A percentile compares a stretch with the other conserved stretches of the same genome.
Conservation (phyloP, 2,888 invertebrate species). For the Dinocampus coccinellae region DNA sequence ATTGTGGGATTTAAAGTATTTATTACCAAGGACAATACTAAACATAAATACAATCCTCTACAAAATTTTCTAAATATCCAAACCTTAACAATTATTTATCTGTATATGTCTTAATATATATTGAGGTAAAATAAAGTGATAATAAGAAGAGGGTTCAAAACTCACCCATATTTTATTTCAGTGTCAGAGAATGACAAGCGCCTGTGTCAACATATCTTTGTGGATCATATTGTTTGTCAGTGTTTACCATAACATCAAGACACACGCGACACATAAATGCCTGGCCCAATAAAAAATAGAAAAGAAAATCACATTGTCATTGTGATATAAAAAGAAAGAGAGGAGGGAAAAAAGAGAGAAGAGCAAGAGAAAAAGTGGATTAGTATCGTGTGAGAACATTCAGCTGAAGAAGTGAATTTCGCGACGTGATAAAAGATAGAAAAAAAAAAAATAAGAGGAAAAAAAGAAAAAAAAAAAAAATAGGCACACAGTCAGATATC, state of each 20-base stretch:
- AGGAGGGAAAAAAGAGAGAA: background rate
- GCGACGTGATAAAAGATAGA: background rate
- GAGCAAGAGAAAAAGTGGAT: background rate
- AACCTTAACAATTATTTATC: too few relatives aligned
- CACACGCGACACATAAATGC: background rate
- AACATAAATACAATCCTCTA: background rate
- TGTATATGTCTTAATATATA: background rate
- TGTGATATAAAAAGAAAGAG: background rate
- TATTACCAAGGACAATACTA: too few relatives aligned
- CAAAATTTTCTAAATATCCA: too few relatives aligned
- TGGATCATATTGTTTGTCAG: background rate
- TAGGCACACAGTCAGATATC: constrained; percentile 53
- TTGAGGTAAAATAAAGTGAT: background rate
- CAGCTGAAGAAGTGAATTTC: background rate
- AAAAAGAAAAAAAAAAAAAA: constrained; percentile 34
- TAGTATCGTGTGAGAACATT: background rate
- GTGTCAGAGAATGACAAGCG: background rate
- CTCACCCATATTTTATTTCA: background rate
- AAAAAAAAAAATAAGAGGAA: too few relatives aligned
- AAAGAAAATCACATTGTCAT: background rate
- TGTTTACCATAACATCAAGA: background rate
- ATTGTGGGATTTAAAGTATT: too few relatives aligned
- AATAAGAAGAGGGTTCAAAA: background rate
- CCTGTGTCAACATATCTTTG: background rate
- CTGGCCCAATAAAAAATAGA: background rate